Evolutionary conservation across 2,113 vertebrate genomes (phyloP).

Genomic region (Thymallus thymallus): DNA sequence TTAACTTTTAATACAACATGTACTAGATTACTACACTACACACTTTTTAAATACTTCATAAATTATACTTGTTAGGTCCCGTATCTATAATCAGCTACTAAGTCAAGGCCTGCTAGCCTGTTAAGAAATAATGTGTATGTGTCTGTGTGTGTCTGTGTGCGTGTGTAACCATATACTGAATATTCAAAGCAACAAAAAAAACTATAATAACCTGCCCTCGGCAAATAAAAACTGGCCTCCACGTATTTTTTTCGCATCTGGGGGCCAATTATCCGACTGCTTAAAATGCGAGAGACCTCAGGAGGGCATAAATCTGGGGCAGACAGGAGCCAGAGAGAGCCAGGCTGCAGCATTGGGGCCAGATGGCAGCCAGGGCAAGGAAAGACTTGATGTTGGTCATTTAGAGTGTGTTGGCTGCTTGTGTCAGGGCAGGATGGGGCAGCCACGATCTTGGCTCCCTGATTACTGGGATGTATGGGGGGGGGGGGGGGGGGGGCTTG

Average conservation of each 20-base stretch:
- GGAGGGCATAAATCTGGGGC: slow-evolving; percentile 68
- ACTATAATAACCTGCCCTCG: slow-evolving; percentile 63
- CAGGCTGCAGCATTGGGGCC: slow-evolving; percentile 57
- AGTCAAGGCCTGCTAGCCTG: neutral
- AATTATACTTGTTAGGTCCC: too few species aligned
- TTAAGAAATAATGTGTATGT: slow-evolving; percentile 19
- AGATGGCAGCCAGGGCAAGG: slow-evolving; percentile 59
- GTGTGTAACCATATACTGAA: slow-evolving; percentile 38
- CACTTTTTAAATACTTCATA: too few species aligned
- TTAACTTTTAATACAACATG: neutral
- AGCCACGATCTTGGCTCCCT: slow-evolving; percentile 45
- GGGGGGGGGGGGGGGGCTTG: slow-evolving; percentile 42
- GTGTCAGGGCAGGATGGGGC: slow-evolving; percentile 34
- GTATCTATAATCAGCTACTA: neutral
- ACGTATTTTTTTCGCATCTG: slow-evolving; percentile 74
- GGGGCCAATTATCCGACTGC: slow-evolving; percentile 68
- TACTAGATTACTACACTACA: neutral
- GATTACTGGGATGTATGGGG: slow-evolving; percentile 49
- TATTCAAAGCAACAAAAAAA: slow-evolving; percentile 46
- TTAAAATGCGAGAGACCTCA: slow-evolving; percentile 74
- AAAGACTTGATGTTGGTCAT: slow-evolving; percentile 27
- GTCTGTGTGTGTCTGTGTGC: slow-evolving; percentile 36
- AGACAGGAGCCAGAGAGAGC: slow-evolving; percentile 57
- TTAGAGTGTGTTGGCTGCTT: slow-evolving; percentile 29
- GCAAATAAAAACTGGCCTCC: slow-evolving; percentile 67